Base-by-base conservation (phyloP, 2,888 invertebrate species). In the Coremacera marginata region DNA sequence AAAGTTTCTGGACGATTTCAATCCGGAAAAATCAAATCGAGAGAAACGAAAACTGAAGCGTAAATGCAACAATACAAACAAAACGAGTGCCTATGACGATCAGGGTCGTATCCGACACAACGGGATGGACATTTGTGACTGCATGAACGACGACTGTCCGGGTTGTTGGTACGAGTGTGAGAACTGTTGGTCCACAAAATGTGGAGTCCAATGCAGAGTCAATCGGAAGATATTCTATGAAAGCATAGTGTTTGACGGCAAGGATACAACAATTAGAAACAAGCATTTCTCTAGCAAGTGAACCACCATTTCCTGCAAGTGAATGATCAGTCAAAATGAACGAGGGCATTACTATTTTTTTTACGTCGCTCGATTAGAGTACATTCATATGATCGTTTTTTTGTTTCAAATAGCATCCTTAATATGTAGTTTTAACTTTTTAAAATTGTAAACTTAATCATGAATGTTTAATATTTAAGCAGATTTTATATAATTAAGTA, bases 161-260 rank as follows among this genome's bases (percentile, higher is more conserved):
- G 98, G 98, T 0, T 98, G 98, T 87, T 96, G 96, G 90, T 95
- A 94, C 85, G 93, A 94, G 1, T 96, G 96, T 84, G 87, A 91
- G 5, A 94, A 92, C 86, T 96, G 96, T 84, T 90, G 88, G 25
- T 95, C 95, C 0, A 89, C 89, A 31, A 95, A 95, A 87, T 96
- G 96, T 89, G 96, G 95, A 2, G 92, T 93, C 81, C 95, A 95
- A 72, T 96, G 96, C 91, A 94, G 95, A 82, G 90, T 91, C 0
- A 94, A 94, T 85, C 91, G 96, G 81, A 94, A 94, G 89, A 95
- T 94, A 92, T 92, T 92, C 84, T 94, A 95, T 87, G 95, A 95
- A 80, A 92, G 91, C 81, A 93, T 95, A 82, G 94, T 94, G 86
- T 92, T 94, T 84, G 95, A 96, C 90, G 96, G 96, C 62, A 94